Evolutionary conservation across 2,113 vertebrate genomes (phyloP).

Genomic region (Clupea harengus): DNA sequence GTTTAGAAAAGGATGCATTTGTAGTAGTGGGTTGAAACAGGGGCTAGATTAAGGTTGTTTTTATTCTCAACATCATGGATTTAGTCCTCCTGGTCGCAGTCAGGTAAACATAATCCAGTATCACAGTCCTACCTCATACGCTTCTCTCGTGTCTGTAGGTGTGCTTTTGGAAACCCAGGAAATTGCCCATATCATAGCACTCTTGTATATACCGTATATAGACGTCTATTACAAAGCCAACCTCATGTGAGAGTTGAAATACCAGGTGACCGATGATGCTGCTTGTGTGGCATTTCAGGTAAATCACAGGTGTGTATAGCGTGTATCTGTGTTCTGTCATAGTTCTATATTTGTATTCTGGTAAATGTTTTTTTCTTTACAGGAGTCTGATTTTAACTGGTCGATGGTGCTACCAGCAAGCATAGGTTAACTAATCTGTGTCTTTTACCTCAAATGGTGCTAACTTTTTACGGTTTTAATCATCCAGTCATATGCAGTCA

Average conservation of each 20-base stretch:
- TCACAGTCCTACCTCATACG: conserved; percentile 80
- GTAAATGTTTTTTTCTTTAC: conserved; percentile 35
- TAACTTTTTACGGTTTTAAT: conserved; percentile 66
- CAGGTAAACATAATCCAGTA: conserved; percentile 72
- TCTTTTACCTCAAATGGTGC: conserved; percentile 79
- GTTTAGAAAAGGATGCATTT: background rate
- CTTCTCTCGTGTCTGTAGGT: conserved; percentile 75
- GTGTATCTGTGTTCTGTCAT: conserved; percentile 22
- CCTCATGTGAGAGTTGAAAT: background rate
- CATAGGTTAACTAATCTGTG: conserved; percentile 67
- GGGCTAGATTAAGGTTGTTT: background rate
- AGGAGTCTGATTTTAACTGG: conserved; percentile 69
- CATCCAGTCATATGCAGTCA: conserved; percentile 11
- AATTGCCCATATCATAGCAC: conserved; percentile 49
- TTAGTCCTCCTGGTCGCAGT: conserved; percentile 62
- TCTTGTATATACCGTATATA: conserved; percentile 55
- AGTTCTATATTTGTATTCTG: conserved; percentile 21
- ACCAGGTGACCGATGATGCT: conserved; percentile 9
- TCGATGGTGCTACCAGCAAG: conserved; percentile 79
- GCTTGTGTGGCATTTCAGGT: background rate
- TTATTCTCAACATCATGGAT: background rate
- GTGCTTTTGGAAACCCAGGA: conserved; percentile 57
- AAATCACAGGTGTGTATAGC: conserved; percentile 9
- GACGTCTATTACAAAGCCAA: conserved; percentile 16
- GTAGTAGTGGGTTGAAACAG: background rate